Evolutionary conservation across 2,797 vertebrate species (phyloP).

Genomic region (Manis javanica): DNA sequence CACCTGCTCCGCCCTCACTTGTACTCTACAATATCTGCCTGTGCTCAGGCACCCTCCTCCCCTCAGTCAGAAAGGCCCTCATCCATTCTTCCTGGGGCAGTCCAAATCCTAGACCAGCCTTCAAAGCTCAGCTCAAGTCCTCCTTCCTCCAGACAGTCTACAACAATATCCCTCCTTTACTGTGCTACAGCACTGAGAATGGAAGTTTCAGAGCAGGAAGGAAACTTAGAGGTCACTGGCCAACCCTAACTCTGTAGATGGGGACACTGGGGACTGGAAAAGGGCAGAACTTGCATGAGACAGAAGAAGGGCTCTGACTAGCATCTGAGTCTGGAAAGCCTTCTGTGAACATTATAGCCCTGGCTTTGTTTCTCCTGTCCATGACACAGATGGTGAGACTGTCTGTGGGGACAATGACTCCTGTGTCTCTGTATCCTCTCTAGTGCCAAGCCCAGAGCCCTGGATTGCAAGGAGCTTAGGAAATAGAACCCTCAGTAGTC

Average conservation of each 20-base stretch:
- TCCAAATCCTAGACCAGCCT: neutral
- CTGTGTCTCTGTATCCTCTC: neutral
- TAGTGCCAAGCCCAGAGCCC: neutral
- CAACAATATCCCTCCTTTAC: neutral
- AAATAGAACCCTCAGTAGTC: conserved; percentile 28
- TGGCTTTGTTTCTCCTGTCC: neutral
- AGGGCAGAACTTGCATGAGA: neutral
- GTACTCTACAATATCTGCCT: neutral
- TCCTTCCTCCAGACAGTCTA: neutral
- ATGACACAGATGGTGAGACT: neutral
- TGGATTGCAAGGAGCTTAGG: neutral
- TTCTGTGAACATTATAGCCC: neutral
- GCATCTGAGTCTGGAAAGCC: neutral
- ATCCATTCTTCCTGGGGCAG: neutral
- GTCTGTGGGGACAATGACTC: neutral
- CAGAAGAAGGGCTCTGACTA: neutral
- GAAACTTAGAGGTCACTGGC: neutral
- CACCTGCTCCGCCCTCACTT: neutral
- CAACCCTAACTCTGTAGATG: neutral
- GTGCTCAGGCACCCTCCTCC: neutral
- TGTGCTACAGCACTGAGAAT: neutral
- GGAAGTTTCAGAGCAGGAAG: neutral
- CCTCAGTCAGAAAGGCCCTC: neutral
- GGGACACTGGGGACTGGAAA: neutral
- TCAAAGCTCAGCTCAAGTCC: neutral